These are phyloP conservation scores for Cochlearius cochlearius DNA, from an alignment of 2,113 vertebrate species.

Conservation along the genomic window DNA sequence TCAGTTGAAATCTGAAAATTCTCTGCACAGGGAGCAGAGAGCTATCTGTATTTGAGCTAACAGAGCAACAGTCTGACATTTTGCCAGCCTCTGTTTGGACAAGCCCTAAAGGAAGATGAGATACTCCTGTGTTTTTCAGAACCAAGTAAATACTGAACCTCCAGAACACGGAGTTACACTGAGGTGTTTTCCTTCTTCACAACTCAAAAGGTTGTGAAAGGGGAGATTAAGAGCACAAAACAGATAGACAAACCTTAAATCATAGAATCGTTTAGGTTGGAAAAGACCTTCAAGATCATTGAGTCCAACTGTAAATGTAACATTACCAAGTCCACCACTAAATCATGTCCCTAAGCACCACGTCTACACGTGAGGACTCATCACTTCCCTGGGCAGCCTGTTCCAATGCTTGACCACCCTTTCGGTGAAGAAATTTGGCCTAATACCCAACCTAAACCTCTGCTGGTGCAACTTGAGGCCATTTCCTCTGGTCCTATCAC, in stretches of 20 bases:
- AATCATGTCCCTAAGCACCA: not conserved
- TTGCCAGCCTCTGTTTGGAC: not conserved
- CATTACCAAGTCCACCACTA: not conserved
- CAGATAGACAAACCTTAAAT: not conserved
- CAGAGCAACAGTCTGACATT: not conserved
- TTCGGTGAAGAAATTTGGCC: not conserved
- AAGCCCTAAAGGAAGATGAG: not conserved
- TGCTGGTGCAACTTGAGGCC: not conserved
- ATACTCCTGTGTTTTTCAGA: not conserved
- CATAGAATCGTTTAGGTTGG: not conserved
- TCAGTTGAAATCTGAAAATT: not conserved
- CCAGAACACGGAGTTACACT: not conserved
- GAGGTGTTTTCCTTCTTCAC: not conserved
- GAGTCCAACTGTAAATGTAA: fast-evolving
- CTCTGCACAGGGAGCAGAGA: too few species aligned
- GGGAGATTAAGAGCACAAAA: not conserved
- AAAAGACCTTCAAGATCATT: not conserved
- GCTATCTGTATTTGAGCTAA: not conserved
- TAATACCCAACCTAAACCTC: not conserved
- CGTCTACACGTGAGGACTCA: too few species aligned
- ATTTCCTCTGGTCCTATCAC: fast-evolving
- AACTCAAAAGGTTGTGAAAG: not conserved
- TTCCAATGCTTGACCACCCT: not conserved
- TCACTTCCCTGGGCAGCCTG: not conserved
- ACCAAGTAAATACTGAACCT: not conserved